Evolutionary conservation across 2,888 invertebrate species (phyloP).

Genomic region (Standfussiana lucernea): DNA sequence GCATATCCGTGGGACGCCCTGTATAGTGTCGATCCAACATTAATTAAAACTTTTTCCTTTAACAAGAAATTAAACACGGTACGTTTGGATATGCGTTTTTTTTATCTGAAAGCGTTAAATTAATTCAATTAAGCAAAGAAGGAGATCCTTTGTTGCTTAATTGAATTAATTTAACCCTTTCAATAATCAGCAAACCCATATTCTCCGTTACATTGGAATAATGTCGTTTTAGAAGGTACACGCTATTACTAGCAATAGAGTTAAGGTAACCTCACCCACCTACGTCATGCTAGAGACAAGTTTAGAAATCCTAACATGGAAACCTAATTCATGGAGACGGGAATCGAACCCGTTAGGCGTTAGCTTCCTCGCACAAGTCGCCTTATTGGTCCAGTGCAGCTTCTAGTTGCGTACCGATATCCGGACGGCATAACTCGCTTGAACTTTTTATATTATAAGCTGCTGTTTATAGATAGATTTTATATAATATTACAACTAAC

Average conservation of each 20-base stretch:
- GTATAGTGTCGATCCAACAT: not conserved
- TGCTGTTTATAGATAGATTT: constrained; percentile 4
- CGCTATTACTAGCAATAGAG: not conserved
- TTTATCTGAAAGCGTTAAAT: not conserved
- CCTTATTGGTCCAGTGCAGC: constrained; percentile 22
- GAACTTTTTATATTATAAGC: not conserved
- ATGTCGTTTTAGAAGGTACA: not conserved
- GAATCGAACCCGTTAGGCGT: constrained; percentile 29
- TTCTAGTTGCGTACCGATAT: constrained; percentile 25
- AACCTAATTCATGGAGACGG: constrained; percentile 41
- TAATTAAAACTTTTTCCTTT: not conserved
- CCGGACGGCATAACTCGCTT: not conserved
- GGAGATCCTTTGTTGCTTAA: too few relatives aligned
- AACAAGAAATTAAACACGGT: not conserved
- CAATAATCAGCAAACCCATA: too few relatives aligned
- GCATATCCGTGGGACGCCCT: too few relatives aligned
- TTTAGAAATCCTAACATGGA: constrained; percentile 50
- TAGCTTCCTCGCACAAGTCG: constrained; percentile 37
- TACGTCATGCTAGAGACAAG: constrained; percentile 31
- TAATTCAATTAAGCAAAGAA: not conserved
- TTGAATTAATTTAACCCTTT: too few relatives aligned
- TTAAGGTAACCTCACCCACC: constrained; percentile 1
- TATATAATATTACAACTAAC: not conserved
- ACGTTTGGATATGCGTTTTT: not conserved
- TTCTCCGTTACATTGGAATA: too few relatives aligned